phyloP scores from a whole-genome alignment of 1,140 invertebrate species.

The Aphaenogaster ashmeadi region DNA sequence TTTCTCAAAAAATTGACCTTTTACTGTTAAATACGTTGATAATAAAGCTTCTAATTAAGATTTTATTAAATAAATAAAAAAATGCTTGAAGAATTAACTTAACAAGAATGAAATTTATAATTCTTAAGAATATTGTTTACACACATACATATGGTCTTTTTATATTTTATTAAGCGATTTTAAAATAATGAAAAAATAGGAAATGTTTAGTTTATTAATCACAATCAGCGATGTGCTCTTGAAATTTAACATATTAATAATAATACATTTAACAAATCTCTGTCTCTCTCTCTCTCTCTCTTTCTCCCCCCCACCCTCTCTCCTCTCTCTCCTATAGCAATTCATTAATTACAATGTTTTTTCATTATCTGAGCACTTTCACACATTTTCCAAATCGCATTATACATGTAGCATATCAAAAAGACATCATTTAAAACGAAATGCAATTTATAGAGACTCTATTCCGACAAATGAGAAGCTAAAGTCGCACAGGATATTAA shows the following conservation, averaged over 20 bases:
- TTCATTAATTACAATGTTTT: slow-evolving; percentile 27
- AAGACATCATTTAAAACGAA: slow-evolving; percentile 24
- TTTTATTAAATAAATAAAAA: slow-evolving; percentile 6
- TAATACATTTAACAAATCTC: slow-evolving; percentile 1
- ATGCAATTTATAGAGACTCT: slow-evolving; percentile 21
- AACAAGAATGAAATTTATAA: neutral
- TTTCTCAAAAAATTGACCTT: neutral
- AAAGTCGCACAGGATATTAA: slow-evolving; percentile 43
- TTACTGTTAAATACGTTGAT: neutral
- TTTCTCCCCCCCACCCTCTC: neutral
- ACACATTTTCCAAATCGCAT: slow-evolving; percentile 8
- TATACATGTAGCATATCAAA: neutral
- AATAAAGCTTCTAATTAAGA: slow-evolving; percentile 21
- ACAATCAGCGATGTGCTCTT: neutral
- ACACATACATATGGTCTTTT: neutral
- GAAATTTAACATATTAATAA: neutral
- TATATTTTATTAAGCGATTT: neutral
- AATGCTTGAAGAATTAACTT: neutral
- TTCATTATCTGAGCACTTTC: neutral
- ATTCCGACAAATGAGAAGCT: slow-evolving; percentile 11
- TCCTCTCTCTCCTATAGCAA: neutral
- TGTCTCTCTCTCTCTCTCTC: neutral
- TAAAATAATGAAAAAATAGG: neutral
- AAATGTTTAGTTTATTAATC: neutral
- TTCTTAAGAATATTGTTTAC: neutral